These are phyloP conservation scores for Amiota communis DNA, from an alignment of 2,888 invertebrate species.

Conservation along the genomic window DNA sequence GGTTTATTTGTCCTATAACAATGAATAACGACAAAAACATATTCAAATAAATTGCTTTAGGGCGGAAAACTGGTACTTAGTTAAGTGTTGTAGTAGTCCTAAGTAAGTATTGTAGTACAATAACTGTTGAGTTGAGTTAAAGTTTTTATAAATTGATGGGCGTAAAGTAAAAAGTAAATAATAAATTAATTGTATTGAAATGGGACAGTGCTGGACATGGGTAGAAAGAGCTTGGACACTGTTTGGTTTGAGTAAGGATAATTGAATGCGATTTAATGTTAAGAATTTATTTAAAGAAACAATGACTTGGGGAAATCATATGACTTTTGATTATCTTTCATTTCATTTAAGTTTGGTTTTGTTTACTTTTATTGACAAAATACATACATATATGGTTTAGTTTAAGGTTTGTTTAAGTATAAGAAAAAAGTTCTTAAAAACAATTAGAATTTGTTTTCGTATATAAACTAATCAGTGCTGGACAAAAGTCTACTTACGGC, in stretches of 20 bases:
- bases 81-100: too few species aligned
- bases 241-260: background rate
- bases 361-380: too few species aligned
- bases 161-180: background rate
- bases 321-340: background rate
- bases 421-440: too few species aligned
- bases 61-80: constrained; percentile 34
- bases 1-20: constrained; percentile 19
- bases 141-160: constrained; percentile 11
- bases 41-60: constrained; percentile 29
- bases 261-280: background rate
- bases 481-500: too few species aligned
- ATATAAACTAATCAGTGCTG: too few species aligned
- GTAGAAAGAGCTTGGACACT: too few species aligned
- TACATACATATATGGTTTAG: too few species aligned
- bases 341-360: background rate
- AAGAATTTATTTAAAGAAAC: background rate
- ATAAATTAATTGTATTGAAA: constrained; percentile 8
- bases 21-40: too few species aligned
- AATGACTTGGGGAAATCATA: background rate
- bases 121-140: background rate
- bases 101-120: too few species aligned
- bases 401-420: too few species aligned
- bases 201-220: background rate
- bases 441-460: too few species aligned